A percentile compares a stretch with the other conserved stretches of the same genome.
Evolutionary conservation across 1,140 invertebrate species (phyloP).

Genomic region (Centruroides sculpturatus): DNA sequence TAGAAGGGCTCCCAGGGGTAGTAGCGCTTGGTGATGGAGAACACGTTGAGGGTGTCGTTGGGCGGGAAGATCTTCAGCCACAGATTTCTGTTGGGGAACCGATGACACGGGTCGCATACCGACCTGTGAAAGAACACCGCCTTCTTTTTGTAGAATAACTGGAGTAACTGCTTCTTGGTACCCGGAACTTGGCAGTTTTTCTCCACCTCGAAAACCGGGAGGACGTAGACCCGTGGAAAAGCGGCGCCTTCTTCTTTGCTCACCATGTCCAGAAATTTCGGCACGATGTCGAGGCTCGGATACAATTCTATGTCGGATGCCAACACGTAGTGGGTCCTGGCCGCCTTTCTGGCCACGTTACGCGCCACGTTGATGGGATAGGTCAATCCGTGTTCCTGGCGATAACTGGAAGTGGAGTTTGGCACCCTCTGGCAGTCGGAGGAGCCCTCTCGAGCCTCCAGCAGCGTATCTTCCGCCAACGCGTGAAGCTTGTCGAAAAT

Average conservation of each 20-base stretch:
- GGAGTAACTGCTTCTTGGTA: slow-evolving; percentile 50
- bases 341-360: slow-evolving; percentile 21
- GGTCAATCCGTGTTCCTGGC: not conserved
- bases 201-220: slow-evolving; percentile 65
- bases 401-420: not conserved
- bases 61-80: slow-evolving; percentile 34
- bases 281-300: slow-evolving; percentile 18
- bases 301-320: slow-evolving; percentile 25
- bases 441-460: too few species aligned
- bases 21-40: slow-evolving; percentile 49
- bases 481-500: slow-evolving; percentile 15
- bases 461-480: not conserved
- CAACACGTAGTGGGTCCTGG: slow-evolving; percentile 21
- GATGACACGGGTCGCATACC: slow-evolving; percentile 72
- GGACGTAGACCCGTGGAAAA: slow-evolving; percentile 44
- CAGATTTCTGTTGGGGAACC: slow-evolving; percentile 49
- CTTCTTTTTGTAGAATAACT: slow-evolving; percentile 27
- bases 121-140: slow-evolving; percentile 83
- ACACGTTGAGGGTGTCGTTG: slow-evolving; percentile 46
- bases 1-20: slow-evolving; percentile 67
- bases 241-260: not conserved
- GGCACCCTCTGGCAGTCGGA: not conserved
- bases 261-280: slow-evolving; percentile 11
- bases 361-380: slow-evolving; percentile 25
- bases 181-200: slow-evolving; percentile 46